Evolutionary conservation across 2,888 invertebrate genomes (phyloP), one percentile per base, ranked within the genome.

Genomic region (Mesopsocus fuscifrons): DNA sequence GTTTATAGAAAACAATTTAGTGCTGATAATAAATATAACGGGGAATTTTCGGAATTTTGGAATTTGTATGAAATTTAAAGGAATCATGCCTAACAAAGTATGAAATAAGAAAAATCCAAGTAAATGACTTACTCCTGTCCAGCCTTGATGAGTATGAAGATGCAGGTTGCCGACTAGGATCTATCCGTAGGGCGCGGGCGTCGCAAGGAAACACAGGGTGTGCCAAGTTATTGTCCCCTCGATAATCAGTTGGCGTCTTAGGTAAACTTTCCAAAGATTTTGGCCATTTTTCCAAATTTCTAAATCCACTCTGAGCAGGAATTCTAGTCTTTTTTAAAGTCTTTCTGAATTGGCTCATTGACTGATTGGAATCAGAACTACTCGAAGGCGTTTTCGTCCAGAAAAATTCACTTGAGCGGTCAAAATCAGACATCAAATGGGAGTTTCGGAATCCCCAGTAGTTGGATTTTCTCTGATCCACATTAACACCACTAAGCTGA

Each of bases 191-290:
- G n/a, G n/a, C n/a, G n/a, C n/a, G n/a, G n/a, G n/a, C 16, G 17
- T 33, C 33, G 17, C 16, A 33, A 33, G 33, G 33, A 33, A 33
- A 33, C 15, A 33, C 33, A 33, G 33, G 33, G 33, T 33, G 17
- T 33, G 17, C 15, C 33, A 33, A 15, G 33, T 33, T 33, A 33
- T 17, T 33, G 17, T 33, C 33, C 5, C 16, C 15, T 33, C 33
- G 15, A 16, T 16, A 16, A 17, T 33, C 33, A 33, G 33, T 33
- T 16, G 33, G 33, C 15, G 33, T 33, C 17, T 33, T 33, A 16
- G 33, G 33, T 33, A 33, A 33, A 33, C 16, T 33, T 33, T 33
- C 33, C 17, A 33, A 33, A 33, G 33, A 33, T 33, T 33, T 33
- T 33, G 33, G 33, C 33, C 33, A 33, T 33, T 33, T 33, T 17